Conservation (phyloP, 35 echinoderm and acorn worm genomes). For the Holothuria glaberrima region DNA sequence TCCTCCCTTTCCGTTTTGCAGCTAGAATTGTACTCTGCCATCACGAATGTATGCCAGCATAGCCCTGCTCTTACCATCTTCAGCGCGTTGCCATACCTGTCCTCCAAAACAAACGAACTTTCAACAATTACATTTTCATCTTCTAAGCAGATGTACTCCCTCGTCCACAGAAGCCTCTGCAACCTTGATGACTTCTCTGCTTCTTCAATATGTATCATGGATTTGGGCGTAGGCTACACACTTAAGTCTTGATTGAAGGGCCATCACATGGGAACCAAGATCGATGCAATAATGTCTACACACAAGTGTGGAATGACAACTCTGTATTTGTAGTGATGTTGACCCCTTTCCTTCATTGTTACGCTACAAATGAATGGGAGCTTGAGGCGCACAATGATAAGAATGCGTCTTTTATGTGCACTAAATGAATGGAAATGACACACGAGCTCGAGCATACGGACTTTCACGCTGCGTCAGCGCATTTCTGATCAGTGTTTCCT, state of each 20-base stretch:
- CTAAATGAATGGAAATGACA: no score
- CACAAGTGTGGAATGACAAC: no score
- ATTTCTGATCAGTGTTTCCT: no score
- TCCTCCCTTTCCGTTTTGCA: constrained; percentile 22
- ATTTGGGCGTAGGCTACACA: background rate
- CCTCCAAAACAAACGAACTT: constrained; percentile 82
- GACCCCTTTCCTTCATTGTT: background rate
- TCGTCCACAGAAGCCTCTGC: constrained; percentile 77
- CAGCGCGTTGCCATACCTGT: constrained; percentile 33
- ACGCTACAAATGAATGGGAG: background rate
- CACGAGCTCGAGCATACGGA: no score
- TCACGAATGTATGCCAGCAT: constrained; percentile 51
- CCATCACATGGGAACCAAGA: no score
- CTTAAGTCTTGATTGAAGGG: no score
- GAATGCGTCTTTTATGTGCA: no score
- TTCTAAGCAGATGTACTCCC: constrained; percentile 69
- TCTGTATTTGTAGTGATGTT: no score
- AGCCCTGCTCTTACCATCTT: constrained; percentile 82
- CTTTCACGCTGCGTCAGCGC: no score
- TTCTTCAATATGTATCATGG: constrained; percentile 21
- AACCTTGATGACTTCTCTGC: constrained; percentile 41
- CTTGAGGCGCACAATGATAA: no score
- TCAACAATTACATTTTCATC: constrained; percentile 74
- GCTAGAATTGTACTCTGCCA: constrained; percentile 44
- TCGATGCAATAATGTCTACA: background rate